These are phyloP conservation scores for Okapia johnstoni DNA, from an alignment of 2,113 vertebrate species.

Conservation along the genomic window DNA sequence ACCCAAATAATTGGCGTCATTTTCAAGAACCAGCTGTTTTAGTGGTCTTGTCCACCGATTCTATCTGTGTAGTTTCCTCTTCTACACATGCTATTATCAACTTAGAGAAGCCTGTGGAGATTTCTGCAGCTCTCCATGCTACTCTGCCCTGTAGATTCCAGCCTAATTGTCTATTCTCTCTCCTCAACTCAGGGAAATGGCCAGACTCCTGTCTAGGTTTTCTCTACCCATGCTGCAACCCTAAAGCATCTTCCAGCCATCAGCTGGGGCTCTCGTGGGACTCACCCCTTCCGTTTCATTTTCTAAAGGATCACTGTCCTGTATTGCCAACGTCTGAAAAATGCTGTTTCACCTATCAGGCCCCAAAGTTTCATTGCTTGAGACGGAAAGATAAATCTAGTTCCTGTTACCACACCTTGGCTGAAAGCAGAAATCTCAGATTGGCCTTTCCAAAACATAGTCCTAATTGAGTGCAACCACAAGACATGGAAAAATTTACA, in stretches of 20 bases:
- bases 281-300: background rate
- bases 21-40: background rate
- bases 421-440: background rate
- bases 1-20: background rate
- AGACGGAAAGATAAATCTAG: background rate
- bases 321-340: background rate
- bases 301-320: background rate
- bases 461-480: background rate
- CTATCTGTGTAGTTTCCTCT: background rate
- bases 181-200: background rate
- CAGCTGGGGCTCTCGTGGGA: rapidly evolving
- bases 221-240: background rate
- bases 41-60: background rate
- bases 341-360: background rate
- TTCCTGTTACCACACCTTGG: background rate
- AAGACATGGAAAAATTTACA: background rate
- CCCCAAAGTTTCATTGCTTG: background rate
- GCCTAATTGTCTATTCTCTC: background rate
- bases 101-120: background rate
- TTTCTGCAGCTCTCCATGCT: background rate
- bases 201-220: no score
- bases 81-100: background rate
- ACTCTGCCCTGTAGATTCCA: background rate
- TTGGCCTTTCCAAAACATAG: background rate
- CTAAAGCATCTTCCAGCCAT: background rate